Evolutionary conservation across 2,797 vertebrate species (phyloP), one percentile per base, ranked within the genome.

Genomic region (Aphelocoma californica): DNA sequence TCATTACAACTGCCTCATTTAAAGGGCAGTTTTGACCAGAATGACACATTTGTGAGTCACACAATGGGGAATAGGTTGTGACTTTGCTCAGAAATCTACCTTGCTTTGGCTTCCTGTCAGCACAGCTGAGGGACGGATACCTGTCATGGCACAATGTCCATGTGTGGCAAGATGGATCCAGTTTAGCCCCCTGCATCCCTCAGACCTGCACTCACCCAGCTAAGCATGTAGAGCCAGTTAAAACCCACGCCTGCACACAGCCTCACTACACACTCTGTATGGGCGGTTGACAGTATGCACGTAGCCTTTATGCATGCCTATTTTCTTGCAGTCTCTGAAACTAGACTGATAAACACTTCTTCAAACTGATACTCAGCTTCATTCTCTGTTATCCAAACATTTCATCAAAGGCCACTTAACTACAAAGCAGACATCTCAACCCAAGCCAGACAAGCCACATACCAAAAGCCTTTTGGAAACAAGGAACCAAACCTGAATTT

Each of bases 371-470:
- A 48, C 66, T 88, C 69, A 51, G 50, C 61, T 79, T 81, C 48
- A 47, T 56, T 93, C 87, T 86, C 83, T 53, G 66, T 53, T 91
- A 91, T 56, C 81, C 86, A 90, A 91, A 91, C 67, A 74, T 80
- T 91, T 82, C 34, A 94, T 84, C 78, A 88, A 86, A 94, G 57
- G 80, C 48, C 70, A 53, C 70, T 81, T 84, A 86, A 47, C 72
- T 81, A 77, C 82, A 82, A 65, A 86, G 90, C 73, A 88, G 64
- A 72, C 58, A 83, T 71, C 64, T 83, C 72, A 70, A 69, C 34
- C 60, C 87, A 81, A 42, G 60, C 62, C 54, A 80, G 90, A 83
- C 32, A 74, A 0, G 1, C 70, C 74, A 93, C 60, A 80, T 80
- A 92, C 70, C 66, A 84, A 66, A 88, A 88, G 45, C 18, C 44